Evolutionary conservation across 2,797 vertebrate genomes (phyloP).

Genomic region (Danionella dracula): DNA sequence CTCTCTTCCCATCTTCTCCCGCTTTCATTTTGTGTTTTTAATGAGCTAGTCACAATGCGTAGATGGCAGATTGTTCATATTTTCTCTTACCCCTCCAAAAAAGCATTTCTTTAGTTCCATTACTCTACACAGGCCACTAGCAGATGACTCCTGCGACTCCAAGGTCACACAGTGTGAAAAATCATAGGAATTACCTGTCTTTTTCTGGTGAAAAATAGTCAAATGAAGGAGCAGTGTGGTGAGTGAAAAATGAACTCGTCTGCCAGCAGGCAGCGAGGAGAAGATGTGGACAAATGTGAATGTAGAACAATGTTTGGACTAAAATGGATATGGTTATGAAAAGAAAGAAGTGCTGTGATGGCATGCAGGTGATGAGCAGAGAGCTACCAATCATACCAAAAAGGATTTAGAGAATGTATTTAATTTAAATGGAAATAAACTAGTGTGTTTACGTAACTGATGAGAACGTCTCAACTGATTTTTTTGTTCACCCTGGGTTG

Average conservation of each 20-base stretch:
- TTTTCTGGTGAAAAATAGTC: constrained; percentile 66
- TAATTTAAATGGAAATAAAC: no score
- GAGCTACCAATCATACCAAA: no score
- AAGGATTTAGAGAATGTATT: no score
- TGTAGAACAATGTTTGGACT: constrained; percentile 22
- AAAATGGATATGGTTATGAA: background rate
- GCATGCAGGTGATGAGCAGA: no score
- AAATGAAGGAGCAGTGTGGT: constrained; percentile 56
- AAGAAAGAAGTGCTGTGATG: no score
- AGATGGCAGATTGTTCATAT: constrained; percentile 67
- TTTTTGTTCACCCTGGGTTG: no score
- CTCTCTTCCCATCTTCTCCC: constrained; percentile 63
- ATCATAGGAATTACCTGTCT: constrained; percentile 61
- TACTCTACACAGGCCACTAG: constrained; percentile 50
- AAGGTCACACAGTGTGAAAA: constrained; percentile 69
- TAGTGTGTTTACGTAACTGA: no score
- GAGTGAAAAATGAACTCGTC: constrained; percentile 58
- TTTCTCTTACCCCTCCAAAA: constrained; percentile 40
- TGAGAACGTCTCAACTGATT: no score
- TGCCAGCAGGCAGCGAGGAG: constrained; percentile 19
- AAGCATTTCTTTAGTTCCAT: constrained; percentile 42
- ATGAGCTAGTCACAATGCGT: constrained; percentile 79
- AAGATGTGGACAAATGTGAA: constrained; percentile 8
- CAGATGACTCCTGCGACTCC: constrained; percentile 50
- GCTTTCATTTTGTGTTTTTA: constrained; percentile 69